Percentiles rank a stretch among this genome's conserved stretches.
These are phyloP conservation scores for Sander vitreus DNA, from an alignment of 2,113 vertebrate species.

Conservation along the genomic window DNA sequence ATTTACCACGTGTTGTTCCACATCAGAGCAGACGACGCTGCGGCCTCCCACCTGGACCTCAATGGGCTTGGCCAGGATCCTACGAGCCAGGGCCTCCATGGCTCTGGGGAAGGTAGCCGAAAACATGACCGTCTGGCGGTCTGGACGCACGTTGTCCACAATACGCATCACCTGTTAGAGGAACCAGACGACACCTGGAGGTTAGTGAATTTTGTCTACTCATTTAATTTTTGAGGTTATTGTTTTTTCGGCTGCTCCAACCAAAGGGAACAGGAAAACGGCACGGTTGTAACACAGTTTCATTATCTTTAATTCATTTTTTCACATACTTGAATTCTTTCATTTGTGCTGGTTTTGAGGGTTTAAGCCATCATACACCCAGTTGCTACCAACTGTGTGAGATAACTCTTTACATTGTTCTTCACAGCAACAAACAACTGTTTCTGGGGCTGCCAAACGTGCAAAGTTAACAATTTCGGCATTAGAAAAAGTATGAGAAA, in stretches of 20 bases:
- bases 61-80: constrained; percentile 94
- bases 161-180: constrained; percentile 95
- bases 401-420: not conserved
- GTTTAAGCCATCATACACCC: not conserved
- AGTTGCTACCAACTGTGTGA: not conserved
- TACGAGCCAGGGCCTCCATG: constrained; percentile 97
- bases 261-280: not conserved
- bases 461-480: not conserved
- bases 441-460: not conserved
- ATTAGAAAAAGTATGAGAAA: not conserved
- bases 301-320: not conserved
- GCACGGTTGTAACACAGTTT: not conserved
- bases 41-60: constrained; percentile 98
- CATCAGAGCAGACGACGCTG: constrained; percentile 97
- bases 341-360: not conserved
- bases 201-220: not conserved
- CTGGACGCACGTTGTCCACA: constrained; percentile 96
- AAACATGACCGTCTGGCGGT: constrained; percentile 99
- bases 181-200: not conserved
- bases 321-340: no score
- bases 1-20: constrained; percentile 96
- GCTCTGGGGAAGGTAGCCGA: constrained; percentile 98
- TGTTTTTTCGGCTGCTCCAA: not conserved
- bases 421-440: not conserved
- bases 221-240: not conserved